Percentiles rank a stretch among this genome's conserved stretches.
phyloP scores from a whole-genome alignment of 2,888 invertebrate species.

The Zaprionus bogoriensis region DNA sequence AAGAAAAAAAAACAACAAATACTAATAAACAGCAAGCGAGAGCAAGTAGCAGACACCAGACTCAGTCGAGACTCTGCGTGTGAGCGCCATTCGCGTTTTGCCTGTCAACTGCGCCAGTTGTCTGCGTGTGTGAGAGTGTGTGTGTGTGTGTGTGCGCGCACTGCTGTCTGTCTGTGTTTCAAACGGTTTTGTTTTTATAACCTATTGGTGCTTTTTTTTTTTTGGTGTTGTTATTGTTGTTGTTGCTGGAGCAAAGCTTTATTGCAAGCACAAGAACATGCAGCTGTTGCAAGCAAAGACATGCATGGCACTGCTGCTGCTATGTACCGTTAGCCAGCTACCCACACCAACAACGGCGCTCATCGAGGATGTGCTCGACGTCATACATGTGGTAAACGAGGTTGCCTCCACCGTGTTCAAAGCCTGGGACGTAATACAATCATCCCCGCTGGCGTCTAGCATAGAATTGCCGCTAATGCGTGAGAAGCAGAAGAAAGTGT shows the following conservation, averaged over 20 bases:
- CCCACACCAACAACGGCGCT: constrained; percentile 82
- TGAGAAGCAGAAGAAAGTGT: constrained; percentile 86
- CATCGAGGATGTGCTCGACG: constrained; percentile 86
- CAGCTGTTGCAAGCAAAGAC: constrained; percentile 22
- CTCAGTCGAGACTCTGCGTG: constrained; percentile 20
- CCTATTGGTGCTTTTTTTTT: constrained; percentile 11
- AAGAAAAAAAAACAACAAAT: background rate
- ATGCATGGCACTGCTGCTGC: constrained; percentile 22
- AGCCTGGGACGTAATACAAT: constrained; percentile 87
- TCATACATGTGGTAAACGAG: constrained; percentile 85
- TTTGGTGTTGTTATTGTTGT: constrained; percentile 4
- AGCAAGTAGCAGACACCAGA: background rate
- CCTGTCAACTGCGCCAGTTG: constrained; percentile 50
- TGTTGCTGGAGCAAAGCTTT: background rate
- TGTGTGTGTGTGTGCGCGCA: background rate
- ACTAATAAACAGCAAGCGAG: constrained; percentile 11
- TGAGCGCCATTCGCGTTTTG: constrained; percentile 54
- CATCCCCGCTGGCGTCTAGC: constrained; percentile 84
- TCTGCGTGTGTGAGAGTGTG: constrained; percentile 17
- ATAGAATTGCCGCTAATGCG: constrained; percentile 86
- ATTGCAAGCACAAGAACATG: constrained; percentile 16
- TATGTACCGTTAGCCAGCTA: constrained; percentile 18
- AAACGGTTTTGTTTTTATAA: constrained; percentile 1
- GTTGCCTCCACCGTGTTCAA: constrained; percentile 85
- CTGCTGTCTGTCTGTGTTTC: background rate